Percentiles rank a stretch among this genome's conserved stretches.
phyloP scores from a whole-genome alignment of 1,140 invertebrate species.

The Thrips palmi region DNA sequence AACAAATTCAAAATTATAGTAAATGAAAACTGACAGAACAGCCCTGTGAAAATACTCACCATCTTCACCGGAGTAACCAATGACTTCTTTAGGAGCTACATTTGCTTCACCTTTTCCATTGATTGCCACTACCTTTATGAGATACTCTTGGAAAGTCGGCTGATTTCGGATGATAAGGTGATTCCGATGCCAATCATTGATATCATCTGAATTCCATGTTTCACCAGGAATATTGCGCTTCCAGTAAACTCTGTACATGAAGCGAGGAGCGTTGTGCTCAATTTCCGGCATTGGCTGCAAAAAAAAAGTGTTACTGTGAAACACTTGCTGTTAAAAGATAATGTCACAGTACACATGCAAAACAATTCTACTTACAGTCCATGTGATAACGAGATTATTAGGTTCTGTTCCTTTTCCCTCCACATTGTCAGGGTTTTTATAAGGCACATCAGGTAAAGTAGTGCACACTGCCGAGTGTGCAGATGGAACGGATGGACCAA shows the following conservation, averaged over 20 bases:
- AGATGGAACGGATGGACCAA: slow-evolving; percentile 77
- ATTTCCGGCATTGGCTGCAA: slow-evolving; percentile 79
- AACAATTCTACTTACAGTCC: slow-evolving; percentile 49
- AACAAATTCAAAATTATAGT: slow-evolving; percentile 5
- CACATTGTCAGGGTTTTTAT: slow-evolving; percentile 90
- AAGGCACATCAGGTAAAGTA: slow-evolving; percentile 74
- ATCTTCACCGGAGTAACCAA: slow-evolving; percentile 92
- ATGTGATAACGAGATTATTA: slow-evolving; percentile 81
- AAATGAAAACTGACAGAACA: slow-evolving; percentile 6
- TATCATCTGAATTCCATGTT: slow-evolving; percentile 50
- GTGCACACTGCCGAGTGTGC: slow-evolving; percentile 57
- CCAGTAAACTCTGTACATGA: slow-evolving; percentile 82
- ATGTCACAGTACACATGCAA: not conserved
- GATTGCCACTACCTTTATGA: slow-evolving; percentile 80
- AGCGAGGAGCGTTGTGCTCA: slow-evolving; percentile 86
- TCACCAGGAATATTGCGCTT: slow-evolving; percentile 57
- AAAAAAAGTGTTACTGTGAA: slow-evolving; percentile 10
- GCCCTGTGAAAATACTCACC: slow-evolving; percentile 24
- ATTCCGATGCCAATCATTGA: slow-evolving; percentile 54
- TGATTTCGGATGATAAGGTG: slow-evolving; percentile 53
- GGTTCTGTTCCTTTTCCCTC: slow-evolving; percentile 72
- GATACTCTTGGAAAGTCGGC: slow-evolving; percentile 81
- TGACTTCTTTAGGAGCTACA: slow-evolving; percentile 57
- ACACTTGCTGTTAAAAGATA: not conserved
- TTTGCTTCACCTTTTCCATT: slow-evolving; percentile 81